phyloP scores from a whole-genome alignment of 1,140 invertebrate genomes.

The Pectinophora gossypiella region DNA sequence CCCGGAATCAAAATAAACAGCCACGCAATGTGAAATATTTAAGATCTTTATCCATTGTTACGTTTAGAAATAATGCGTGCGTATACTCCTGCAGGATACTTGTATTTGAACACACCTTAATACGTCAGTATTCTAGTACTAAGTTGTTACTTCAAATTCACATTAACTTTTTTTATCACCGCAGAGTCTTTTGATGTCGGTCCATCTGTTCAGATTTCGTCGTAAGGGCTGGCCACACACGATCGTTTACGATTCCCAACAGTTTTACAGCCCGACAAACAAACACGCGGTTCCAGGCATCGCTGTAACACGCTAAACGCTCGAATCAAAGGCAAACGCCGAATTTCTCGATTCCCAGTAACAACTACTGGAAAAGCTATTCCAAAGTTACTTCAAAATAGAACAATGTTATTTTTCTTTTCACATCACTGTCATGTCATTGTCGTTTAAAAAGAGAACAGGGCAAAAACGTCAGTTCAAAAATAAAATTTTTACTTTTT shows the following conservation, averaged over 20 bases:
- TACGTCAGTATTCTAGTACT: conserved; percentile 31
- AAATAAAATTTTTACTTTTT: too few species aligned
- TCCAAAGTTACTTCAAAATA: background rate
- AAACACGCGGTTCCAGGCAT: conserved; percentile 49
- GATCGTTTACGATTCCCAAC: conserved; percentile 62
- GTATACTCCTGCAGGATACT: too few species aligned
- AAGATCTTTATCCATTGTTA: background rate
- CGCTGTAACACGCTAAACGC: conserved; percentile 45
- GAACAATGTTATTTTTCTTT: background rate
- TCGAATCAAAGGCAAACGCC: conserved; percentile 58
- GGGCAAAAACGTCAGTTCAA: background rate
- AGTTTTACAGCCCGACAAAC: conserved; percentile 18
- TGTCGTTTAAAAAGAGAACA: background rate
- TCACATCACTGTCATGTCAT: background rate
- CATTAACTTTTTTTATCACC: conserved; percentile 66
- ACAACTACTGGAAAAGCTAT: conserved; percentile 11
- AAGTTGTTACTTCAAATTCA: conserved; percentile 61
- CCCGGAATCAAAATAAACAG: conserved; percentile 67
- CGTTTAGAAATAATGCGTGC: too few species aligned
- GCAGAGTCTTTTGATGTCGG: conserved; percentile 61
- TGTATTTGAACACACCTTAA: background rate
- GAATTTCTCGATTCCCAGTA: conserved; percentile 51
- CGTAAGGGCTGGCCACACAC: conserved; percentile 52
- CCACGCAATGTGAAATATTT: background rate
- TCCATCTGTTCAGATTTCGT: conserved; percentile 16